A percentile compares a stretch with the other conserved stretches of the same genome.
phyloP scores from a whole-genome alignment of 2,113 vertebrate species.

The Calidris pugnax region DNA sequence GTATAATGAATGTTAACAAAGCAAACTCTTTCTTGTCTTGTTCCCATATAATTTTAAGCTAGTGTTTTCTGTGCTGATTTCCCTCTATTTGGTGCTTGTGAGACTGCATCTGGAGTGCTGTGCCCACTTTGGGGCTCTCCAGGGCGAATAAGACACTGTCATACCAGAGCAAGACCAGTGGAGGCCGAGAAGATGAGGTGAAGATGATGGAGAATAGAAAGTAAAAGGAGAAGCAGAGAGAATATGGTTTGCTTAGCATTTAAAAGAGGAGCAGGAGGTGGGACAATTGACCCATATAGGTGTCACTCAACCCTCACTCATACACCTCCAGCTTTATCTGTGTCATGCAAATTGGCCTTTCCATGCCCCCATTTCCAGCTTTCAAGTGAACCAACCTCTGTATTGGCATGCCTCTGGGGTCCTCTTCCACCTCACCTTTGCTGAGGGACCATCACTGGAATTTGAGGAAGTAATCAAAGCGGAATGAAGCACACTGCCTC shows the following conservation, averaged over 20 bases:
- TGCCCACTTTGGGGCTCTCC: neutral
- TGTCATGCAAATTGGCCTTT: neutral
- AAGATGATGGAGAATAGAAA: neutral
- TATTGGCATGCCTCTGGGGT: neutral
- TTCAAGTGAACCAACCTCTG: neutral
- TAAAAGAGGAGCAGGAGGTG: neutral
- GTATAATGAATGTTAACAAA: neutral
- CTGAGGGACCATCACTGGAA: neutral
- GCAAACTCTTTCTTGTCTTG: neutral
- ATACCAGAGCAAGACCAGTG: neutral
- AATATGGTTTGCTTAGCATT: neutral
- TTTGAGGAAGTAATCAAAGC: neutral
- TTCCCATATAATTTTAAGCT: neutral
- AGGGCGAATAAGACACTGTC: neutral
- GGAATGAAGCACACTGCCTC: neutral
- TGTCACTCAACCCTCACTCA: neutral
- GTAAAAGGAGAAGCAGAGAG: neutral
- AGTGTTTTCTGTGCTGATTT: neutral
- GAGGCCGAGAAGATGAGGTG: neutral
- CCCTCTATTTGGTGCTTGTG: neutral
- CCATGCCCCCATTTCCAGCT: neutral
- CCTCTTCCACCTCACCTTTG: neutral
- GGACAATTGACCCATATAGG: neutral
- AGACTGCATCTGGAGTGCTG: neutral
- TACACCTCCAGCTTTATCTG: neutral